Evolutionary conservation across 1,140 invertebrate genomes (phyloP).

Genomic region (Delia radicum): DNA sequence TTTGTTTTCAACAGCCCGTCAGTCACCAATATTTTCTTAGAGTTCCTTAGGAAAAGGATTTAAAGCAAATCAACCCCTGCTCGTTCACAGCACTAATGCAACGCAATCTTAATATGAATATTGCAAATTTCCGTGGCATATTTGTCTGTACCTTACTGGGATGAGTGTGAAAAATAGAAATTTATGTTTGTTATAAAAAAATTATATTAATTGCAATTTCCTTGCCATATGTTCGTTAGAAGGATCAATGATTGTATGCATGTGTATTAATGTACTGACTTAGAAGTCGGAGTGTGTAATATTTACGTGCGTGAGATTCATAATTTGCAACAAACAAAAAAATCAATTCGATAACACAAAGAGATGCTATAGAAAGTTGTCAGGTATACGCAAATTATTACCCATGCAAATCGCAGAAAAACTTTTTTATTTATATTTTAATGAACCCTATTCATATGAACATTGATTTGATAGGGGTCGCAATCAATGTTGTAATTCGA

Average conservation of each 20-base stretch:
- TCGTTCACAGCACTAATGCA: no score
- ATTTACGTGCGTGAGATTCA: not conserved
- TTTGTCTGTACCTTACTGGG: not conserved
- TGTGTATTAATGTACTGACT: not conserved
- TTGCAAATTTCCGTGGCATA: conserved; percentile 8
- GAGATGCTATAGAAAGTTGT: conserved; percentile 13
- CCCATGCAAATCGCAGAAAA: conserved; percentile 50
- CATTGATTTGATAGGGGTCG: not conserved
- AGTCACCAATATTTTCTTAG: not conserved
- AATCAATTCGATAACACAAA: no score
- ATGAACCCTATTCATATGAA: not conserved
- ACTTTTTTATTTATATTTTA: not conserved
- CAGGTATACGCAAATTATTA: conserved; percentile 45
- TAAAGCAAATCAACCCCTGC: not conserved
- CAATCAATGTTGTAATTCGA: not conserved
- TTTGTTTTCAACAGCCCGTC: not conserved
- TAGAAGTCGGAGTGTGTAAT: not conserved
- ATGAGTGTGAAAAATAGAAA: not conserved
- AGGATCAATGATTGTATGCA: not conserved
- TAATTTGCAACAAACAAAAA: conserved; percentile 11
- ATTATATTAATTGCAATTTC: conserved; percentile 16
- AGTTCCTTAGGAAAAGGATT: not conserved
- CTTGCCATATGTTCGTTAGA: not conserved
- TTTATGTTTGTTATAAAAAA: not conserved
- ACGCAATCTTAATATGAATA: not conserved